Percentiles rank a stretch among this genome's conserved stretches.
Evolutionary conservation across 2,113 vertebrate species (phyloP).

Genomic region (Cyprinodon variegatus): DNA sequence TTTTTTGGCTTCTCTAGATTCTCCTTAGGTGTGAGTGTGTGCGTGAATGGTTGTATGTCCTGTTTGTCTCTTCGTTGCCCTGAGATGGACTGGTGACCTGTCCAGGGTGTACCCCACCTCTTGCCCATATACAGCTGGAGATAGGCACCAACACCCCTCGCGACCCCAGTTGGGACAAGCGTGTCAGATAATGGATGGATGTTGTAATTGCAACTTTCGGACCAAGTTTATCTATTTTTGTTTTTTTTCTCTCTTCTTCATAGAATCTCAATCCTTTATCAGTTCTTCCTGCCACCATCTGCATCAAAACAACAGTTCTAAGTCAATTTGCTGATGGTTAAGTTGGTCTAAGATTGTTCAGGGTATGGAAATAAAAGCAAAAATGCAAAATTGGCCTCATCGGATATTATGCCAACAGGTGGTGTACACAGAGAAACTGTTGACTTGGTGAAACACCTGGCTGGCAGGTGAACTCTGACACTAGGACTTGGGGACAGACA

Average conservation of each 20-base stretch:
- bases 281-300: not conserved
- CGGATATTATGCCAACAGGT: not conserved
- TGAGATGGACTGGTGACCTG: too few relatives aligned
- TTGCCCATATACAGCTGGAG: too few relatives aligned
- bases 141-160: too few relatives aligned
- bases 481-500: not conserved
- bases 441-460: constrained; percentile 1
- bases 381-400: not conserved
- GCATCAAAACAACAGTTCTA: not conserved
- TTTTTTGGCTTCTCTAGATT: too few relatives aligned
- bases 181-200: not conserved
- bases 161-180: too few relatives aligned
- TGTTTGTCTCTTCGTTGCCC: too few relatives aligned
- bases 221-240: not conserved
- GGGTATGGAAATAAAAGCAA: constrained; percentile 1
- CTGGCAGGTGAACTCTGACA: not conserved
- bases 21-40: too few relatives aligned
- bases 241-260: too few relatives aligned
- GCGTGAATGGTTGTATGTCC: too few relatives aligned
- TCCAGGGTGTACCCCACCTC: too few relatives aligned
- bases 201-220: not conserved
- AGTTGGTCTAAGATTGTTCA: not conserved
- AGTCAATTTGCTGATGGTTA: not conserved
- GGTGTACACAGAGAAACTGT: not conserved
- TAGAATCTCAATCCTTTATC: too few relatives aligned